Evolutionary conservation across 1,140 invertebrate species (phyloP).

Genomic region (Leptinotarsa undecemlineata): DNA sequence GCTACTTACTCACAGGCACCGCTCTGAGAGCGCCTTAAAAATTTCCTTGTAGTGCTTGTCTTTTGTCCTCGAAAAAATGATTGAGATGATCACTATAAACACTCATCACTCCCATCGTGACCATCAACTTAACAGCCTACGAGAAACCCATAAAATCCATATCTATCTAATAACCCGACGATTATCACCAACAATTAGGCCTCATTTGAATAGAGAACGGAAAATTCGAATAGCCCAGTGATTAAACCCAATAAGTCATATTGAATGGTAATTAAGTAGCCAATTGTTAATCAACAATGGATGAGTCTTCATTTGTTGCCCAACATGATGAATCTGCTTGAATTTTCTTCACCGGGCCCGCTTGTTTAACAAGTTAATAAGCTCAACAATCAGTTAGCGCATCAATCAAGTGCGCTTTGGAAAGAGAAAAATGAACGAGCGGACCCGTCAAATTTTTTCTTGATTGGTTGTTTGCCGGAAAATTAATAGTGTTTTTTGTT

Average conservation of each 20-base stretch:
- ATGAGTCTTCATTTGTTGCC: slow-evolving; percentile 41
- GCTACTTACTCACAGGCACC: no score
- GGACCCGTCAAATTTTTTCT: slow-evolving; percentile 49
- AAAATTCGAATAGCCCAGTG: slow-evolving; percentile 24
- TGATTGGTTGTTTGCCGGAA: slow-evolving; percentile 53
- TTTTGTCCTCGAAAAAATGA: no score
- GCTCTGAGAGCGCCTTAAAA: no score
- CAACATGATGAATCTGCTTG: slow-evolving; percentile 45
- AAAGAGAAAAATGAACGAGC: slow-evolving; percentile 3
- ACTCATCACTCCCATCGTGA: no score
- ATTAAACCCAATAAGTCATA: slow-evolving; percentile 43
- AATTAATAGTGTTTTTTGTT: slow-evolving; percentile 56
- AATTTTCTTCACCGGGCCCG: slow-evolving; percentile 30
- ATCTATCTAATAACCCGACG: background rate
- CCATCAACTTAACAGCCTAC: background rate
- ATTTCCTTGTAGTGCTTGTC: no score
- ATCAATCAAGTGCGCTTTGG: slow-evolving; percentile 47
- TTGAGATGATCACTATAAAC: no score
- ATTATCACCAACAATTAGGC: slow-evolving; percentile 5
- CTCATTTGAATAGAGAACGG: background rate
- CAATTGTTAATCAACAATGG: slow-evolving; percentile 46
- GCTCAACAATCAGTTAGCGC: slow-evolving; percentile 52
- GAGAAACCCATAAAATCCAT: background rate
- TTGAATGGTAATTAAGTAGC: slow-evolving; percentile 44
- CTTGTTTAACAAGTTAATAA: slow-evolving; percentile 55